Evolutionary conservation across 2,797 vertebrate species (phyloP), one percentile per base, ranked within the genome.

Genomic region (Gallinago solitaria): DNA sequence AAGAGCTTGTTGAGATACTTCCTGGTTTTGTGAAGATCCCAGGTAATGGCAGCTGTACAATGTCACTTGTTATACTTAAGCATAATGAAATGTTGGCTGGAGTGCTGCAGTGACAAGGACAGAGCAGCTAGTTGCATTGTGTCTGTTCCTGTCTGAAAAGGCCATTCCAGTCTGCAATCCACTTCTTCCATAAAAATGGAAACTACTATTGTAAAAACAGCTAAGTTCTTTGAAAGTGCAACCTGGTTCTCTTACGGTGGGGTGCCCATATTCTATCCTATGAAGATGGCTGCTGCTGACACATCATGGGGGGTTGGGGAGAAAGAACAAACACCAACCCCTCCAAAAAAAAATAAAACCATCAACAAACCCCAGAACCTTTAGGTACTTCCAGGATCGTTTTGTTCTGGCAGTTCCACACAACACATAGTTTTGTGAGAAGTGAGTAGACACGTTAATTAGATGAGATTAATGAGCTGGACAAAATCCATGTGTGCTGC

Each of bases 251-350:
- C 20, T 74, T 51, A 1, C 9, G 6, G 11, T 59, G 37, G 16
- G 23, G 13, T 83, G 32, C 30, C 25, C 12, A 4, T 43, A 20
- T 12, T 48, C 59, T 77, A 41, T 80, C 15, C 33, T 21, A 12
- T 25, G 30, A 60, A 90, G 53, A 30, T 12, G 19, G 14, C 25
- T 48, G 48, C 47, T 79, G 37, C 23, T 91, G 68, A 14, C 7
- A 1, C 7, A 17, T 33, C 5, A 4, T 5, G 4, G 4, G 1
- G 10, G 5, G 2, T 6, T 2, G 16, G 6, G 16, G 6, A 25
- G 4, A 16, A 45, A 17, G 6, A 24, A 28, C 27, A 43, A 68
- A 20, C 11, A 28, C 12, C 28, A 50, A 78, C 14, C 6, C 8
- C 39, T 6, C 5, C 16, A 6, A 51, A 4, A 39, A 39, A 5